These are phyloP conservation scores for Ptychoptera albimana DNA, from an alignment of 2,888 invertebrate genomes.

Conservation along the genomic window DNA sequence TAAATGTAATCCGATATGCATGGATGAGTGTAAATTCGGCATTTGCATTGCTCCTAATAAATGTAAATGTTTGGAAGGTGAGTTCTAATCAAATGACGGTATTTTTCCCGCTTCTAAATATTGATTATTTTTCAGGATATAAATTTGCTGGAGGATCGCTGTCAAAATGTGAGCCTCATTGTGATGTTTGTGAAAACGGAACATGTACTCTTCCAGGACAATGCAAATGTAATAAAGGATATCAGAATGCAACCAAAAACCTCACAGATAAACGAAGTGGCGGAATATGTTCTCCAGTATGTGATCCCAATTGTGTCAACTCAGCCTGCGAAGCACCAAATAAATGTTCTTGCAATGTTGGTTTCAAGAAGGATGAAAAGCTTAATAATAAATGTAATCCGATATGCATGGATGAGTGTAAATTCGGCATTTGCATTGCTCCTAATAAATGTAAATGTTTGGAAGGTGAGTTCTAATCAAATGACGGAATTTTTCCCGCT, in stretches of 20 bases:
- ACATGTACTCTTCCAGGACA: neutral
- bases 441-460: too few species aligned
- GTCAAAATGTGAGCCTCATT: neutral
- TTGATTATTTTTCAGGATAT: too few species aligned
- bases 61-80: constrained; percentile 36
- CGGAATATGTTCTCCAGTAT: constrained; percentile 17
- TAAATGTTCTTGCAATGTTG: constrained; percentile 19
- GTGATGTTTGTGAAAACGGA: neutral
- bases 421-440: too few species aligned
- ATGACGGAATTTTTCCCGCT: too few species aligned
- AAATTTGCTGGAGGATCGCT: too few species aligned
- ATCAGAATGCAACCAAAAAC: neutral
- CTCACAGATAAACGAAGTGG: too few species aligned
- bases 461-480: too few species aligned
- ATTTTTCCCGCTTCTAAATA: too few species aligned
- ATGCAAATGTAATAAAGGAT: neutral
- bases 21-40: constrained; percentile 24
- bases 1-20: constrained; percentile 20
- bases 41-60: constrained; percentile 27
- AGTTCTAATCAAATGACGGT: too few species aligned
- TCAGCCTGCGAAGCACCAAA: constrained; percentile 19
- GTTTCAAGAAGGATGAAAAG: constrained; percentile 15
- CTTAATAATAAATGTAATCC: too few species aligned
- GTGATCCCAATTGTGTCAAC: constrained; percentile 18
- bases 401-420: too few species aligned